Conservation (phyloP, 2,113 vertebrate species). For the Cathartes aura region DNA sequence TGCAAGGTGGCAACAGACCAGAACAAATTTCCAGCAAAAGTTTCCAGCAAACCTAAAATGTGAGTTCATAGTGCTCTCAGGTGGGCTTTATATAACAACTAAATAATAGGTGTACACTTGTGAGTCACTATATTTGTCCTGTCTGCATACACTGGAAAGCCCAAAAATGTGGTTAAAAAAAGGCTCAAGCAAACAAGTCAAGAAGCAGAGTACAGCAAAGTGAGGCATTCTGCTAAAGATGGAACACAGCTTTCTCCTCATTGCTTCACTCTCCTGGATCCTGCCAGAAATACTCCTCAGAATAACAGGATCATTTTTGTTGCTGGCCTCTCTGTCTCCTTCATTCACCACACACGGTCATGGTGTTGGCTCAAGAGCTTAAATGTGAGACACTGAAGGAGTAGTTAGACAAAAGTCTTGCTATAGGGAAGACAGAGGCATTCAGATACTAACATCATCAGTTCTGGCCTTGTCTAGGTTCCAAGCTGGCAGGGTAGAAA, state of each 20-base stretch:
- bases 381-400: not conserved
- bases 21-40: slow-evolving; percentile 40
- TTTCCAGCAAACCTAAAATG: slow-evolving; percentile 43
- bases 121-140: slow-evolving; percentile 47
- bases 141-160: slow-evolving; percentile 27
- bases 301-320: not conserved
- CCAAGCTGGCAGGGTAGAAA: not conserved
- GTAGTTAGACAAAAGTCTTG: not conserved
- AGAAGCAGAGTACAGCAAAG: not conserved
- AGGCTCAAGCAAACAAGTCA: slow-evolving; percentile 11
- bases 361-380: not conserved
- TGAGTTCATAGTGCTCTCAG: slow-evolving; percentile 32
- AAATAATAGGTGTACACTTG: slow-evolving; percentile 63
- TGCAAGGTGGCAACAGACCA: not conserved
- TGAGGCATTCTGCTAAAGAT: slow-evolving; percentile 8
- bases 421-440: not conserved
- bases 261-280: not conserved
- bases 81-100: slow-evolving; percentile 64
- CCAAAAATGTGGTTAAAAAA: slow-evolving; percentile 30
- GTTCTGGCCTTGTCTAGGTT: not conserved
- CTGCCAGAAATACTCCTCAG: not conserved
- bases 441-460: rapidly evolving
- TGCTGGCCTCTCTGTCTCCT: not conserved
- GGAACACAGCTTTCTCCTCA: slow-evolving; percentile 11
- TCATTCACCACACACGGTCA: not conserved